Conservation (phyloP, 2,113 vertebrate species). For the Circaetus gallicus region DNA sequence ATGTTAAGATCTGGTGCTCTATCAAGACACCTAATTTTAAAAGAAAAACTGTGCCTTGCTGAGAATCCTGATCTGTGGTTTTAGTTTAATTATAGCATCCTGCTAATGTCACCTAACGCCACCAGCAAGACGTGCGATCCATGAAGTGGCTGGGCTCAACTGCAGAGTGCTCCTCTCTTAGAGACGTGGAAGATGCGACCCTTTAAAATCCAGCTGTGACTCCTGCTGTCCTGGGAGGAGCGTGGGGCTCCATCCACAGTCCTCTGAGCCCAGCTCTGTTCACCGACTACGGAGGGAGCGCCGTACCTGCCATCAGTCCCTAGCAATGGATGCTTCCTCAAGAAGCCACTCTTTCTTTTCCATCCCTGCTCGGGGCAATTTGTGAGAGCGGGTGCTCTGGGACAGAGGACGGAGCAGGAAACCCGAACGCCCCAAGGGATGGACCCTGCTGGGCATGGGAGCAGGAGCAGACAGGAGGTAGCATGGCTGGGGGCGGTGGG, state of each 20-base stretch:
- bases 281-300: background rate
- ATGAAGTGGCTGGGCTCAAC: background rate
- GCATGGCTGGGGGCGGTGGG: background rate
- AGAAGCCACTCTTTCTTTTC: background rate
- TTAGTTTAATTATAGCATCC: background rate
- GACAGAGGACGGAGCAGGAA: background rate
- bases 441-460: background rate
- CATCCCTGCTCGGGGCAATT: background rate
- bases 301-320: background rate
- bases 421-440: fast-evolving
- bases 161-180: background rate
- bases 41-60: background rate
- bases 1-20: background rate
- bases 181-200: fast-evolving
- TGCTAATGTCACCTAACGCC: background rate
- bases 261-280: background rate
- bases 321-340: background rate
- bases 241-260: background rate
- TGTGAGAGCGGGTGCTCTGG: background rate
- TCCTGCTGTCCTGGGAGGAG: background rate
- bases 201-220: background rate
- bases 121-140: fast-evolving
- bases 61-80: background rate
- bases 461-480: background rate
- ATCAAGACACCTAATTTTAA: background rate